A percentile compares a stretch with the other conserved stretches of the same genome.
phyloP scores from a whole-genome alignment of 2,888 invertebrate genomes.

The Agrilus cyanescens region DNA sequence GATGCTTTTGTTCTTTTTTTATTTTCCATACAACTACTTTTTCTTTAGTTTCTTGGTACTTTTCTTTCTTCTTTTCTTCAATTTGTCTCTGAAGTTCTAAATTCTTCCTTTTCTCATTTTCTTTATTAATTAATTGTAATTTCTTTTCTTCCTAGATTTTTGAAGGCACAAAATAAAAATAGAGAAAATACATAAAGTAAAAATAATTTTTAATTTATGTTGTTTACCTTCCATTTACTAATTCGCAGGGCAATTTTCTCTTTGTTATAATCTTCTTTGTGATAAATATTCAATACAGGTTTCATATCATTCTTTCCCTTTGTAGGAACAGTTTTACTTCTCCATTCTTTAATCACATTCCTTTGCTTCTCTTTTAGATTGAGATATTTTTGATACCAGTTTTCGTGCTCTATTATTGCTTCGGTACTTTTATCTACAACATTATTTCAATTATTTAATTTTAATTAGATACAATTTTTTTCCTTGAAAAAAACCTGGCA shows the following conservation, averaged over 20 bases:
- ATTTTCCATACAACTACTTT: slow-evolving; percentile 21
- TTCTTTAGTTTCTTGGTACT: slow-evolving; percentile 21
- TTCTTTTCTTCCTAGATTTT: slow-evolving; percentile 8
- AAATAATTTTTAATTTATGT: background rate
- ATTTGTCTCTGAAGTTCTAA: slow-evolving; percentile 27
- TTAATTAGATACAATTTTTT: background rate
- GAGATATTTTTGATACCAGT: slow-evolving; percentile 39
- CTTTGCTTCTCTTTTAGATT: slow-evolving; percentile 34
- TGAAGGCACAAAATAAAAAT: background rate
- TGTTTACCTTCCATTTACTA: background rate
- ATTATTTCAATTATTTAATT: slow-evolving; percentile 3
- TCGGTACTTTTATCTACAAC: slow-evolving; percentile 29
- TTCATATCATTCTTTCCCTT: too few relatives aligned
- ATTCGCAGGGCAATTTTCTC: background rate
- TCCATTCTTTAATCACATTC: slow-evolving; percentile 35
- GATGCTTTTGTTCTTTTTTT: slow-evolving; percentile 3
- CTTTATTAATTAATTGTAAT: slow-evolving; percentile 6
- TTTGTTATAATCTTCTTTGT: background rate
- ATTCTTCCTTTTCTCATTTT: slow-evolving; percentile 19
- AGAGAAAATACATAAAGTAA: background rate
- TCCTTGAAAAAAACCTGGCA: slow-evolving; percentile 26
- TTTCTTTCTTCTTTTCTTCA: slow-evolving; percentile 19
- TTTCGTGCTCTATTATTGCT: slow-evolving; percentile 36
- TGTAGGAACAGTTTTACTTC: slow-evolving; percentile 18
- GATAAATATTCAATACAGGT: too few relatives aligned